Percentiles rank a stretch among this genome's conserved stretches.
phyloP scores from a whole-genome alignment of 1,140 invertebrate species.

The Cotesia vestalis region DNA sequence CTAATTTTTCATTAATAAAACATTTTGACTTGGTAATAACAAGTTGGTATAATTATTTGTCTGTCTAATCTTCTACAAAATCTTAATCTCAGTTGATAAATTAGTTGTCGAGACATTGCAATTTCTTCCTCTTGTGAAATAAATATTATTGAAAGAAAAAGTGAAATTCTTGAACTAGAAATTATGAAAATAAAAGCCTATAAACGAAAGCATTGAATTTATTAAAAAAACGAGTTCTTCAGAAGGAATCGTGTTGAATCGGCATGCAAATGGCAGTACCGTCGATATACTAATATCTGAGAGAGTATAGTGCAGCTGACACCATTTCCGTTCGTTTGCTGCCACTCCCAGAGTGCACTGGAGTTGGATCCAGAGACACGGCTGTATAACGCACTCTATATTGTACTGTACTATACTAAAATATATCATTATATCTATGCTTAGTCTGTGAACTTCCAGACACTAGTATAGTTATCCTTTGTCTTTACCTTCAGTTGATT shows the following conservation, averaged over 20 bases:
- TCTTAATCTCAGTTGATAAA: too few species aligned
- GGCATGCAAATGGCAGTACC: slow-evolving; percentile 19
- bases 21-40: too few species aligned
- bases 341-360: slow-evolving; percentile 15
- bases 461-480: slow-evolving; percentile 22
- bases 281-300: slow-evolving; percentile 22
- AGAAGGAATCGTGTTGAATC: neutral
- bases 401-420: neutral
- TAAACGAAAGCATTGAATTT: too few species aligned
- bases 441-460: slow-evolving; percentile 14
- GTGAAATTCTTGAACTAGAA: too few species aligned
- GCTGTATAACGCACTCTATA: too few species aligned
- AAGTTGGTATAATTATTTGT: too few species aligned
- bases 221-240: neutral
- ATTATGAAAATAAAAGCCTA: too few species aligned
- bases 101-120: too few species aligned
- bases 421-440: neutral
- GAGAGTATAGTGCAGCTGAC: slow-evolving; percentile 18
- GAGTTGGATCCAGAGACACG: slow-evolving; percentile 4
- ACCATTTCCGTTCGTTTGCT: slow-evolving; percentile 22
- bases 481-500: slow-evolving; percentile 19
- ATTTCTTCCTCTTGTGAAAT: too few species aligned
- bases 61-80: too few species aligned
- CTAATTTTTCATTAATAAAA: too few species aligned
- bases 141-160: too few species aligned